phyloP scores from a whole-genome alignment of 2,888 invertebrate genomes.

The Netelia fuscicornis region DNA sequence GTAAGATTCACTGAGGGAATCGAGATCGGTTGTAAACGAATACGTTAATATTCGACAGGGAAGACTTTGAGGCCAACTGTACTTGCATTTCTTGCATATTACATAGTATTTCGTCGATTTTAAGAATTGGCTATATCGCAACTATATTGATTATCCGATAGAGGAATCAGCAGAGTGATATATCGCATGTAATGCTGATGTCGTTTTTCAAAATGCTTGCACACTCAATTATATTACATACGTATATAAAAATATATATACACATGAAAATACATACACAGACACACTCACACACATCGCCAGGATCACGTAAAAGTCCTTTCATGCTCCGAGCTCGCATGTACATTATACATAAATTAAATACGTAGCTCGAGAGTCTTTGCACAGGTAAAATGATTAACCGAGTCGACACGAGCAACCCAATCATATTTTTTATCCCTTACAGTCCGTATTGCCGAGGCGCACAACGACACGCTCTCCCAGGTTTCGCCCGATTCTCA shows the following conservation, averaged over 20 bases:
- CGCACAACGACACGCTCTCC: conserved; percentile 33
- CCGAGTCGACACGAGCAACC: not conserved
- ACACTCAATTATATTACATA: conserved; percentile 15
- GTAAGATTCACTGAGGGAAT: conserved; percentile 52
- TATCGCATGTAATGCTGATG: conserved; percentile 33
- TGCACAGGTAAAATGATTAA: conserved; percentile 20
- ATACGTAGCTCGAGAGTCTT: conserved; percentile 4
- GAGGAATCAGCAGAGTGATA: conserved; percentile 35
- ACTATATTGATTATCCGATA: conserved; percentile 27
- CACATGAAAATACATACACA: not conserved
- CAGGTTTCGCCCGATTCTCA: not conserved
- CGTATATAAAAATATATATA: not conserved
- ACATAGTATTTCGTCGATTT: conserved; percentile 49
- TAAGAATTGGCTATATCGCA: conserved; percentile 53
- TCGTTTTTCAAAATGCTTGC: conserved; percentile 33
- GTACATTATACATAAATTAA: conserved; percentile 43
- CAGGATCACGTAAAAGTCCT: conserved; percentile 21
- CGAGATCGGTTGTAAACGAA: conserved; percentile 57
- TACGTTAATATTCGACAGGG: conserved; percentile 55
- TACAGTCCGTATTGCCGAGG: conserved; percentile 23
- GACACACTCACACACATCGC: not conserved
- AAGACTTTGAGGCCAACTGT: conserved; percentile 61
- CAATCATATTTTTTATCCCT: conserved; percentile 16
- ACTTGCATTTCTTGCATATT: conserved; percentile 47
- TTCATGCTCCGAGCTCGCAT: conserved; percentile 27